phyloP scores from a whole-genome alignment of 2,797 vertebrate genomes.

The Natrix natrix region DNA sequence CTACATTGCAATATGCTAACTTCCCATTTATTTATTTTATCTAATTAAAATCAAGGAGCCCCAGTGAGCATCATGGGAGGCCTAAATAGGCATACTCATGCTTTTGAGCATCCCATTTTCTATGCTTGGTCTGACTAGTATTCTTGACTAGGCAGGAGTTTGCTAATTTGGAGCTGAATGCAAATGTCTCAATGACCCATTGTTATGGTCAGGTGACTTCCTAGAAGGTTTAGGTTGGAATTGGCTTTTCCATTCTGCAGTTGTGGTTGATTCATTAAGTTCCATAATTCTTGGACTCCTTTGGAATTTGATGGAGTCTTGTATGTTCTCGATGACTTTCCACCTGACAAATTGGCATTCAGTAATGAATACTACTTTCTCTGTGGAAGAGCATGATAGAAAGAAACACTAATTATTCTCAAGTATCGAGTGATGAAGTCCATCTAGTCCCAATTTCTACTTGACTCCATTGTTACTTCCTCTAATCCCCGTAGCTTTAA shows the following conservation, averaged over 20 bases:
- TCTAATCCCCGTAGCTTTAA: no score
- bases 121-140: not conserved
- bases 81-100: not conserved
- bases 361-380: not conserved
- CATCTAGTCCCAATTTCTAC: not conserved
- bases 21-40: not conserved
- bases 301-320: not conserved
- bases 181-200: not conserved
- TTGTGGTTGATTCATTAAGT: not conserved
- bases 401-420: not conserved
- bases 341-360: not conserved
- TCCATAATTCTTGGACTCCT: not conserved
- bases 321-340: not conserved
- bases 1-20: not conserved
- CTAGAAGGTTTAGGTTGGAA: not conserved
- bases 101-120: not conserved
- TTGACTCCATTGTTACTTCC: no score
- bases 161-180: not conserved
- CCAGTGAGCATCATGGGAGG: not conserved
- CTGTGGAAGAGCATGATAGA: not conserved
- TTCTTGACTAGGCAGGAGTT: not conserved
- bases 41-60: not conserved
- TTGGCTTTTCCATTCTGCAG: not conserved
- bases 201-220: not conserved
- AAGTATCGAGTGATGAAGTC: not conserved